phyloP scores from a whole-genome alignment of 1,140 invertebrate species.

The Papilio dardanus region DNA sequence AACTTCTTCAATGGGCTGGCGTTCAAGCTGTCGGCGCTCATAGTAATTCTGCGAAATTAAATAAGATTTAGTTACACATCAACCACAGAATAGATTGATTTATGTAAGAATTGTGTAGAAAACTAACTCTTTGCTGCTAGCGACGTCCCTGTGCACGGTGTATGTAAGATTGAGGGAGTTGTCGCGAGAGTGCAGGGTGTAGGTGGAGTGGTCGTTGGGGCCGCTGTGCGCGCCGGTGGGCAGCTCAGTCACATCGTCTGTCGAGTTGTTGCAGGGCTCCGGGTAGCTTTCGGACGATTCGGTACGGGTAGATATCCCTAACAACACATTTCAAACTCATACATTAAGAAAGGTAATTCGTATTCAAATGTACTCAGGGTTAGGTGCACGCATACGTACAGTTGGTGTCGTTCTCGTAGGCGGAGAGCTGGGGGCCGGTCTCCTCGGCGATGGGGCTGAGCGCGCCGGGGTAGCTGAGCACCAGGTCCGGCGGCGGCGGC shows the following conservation, averaged over 20 bases:
- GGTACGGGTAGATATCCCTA: slow-evolving; percentile 71
- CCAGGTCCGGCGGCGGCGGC: slow-evolving; percentile 67
- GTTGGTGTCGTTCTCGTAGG: slow-evolving; percentile 68
- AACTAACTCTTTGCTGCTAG: slow-evolving; percentile 70
- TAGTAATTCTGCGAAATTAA: slow-evolving; percentile 66
- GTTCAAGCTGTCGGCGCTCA: slow-evolving; percentile 80
- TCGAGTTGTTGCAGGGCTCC: slow-evolving; percentile 72
- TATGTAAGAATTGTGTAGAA: neutral
- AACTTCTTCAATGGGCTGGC: slow-evolving; percentile 63
- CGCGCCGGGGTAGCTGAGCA: slow-evolving; percentile 68
- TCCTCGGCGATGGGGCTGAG: slow-evolving; percentile 76
- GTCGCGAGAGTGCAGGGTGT: slow-evolving; percentile 54
- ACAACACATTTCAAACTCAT: neutral
- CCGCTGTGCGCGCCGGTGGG: slow-evolving; percentile 53
- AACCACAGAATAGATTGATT: neutral
- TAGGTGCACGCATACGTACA: slow-evolving; percentile 52
- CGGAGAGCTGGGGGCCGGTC: slow-evolving; percentile 66
- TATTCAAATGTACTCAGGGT: neutral
- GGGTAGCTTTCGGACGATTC: slow-evolving; percentile 78
- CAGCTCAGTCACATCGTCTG: slow-evolving; percentile 68
- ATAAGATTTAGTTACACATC: neutral
- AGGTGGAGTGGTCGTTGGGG: slow-evolving; percentile 50
- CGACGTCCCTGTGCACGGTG: slow-evolving; percentile 60
- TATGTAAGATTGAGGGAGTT: slow-evolving; percentile 56
- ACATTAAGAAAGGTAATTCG: neutral